Evolutionary conservation across 2,113 vertebrate species (phyloP).

Genomic region (Zosterops lateralis): DNA sequence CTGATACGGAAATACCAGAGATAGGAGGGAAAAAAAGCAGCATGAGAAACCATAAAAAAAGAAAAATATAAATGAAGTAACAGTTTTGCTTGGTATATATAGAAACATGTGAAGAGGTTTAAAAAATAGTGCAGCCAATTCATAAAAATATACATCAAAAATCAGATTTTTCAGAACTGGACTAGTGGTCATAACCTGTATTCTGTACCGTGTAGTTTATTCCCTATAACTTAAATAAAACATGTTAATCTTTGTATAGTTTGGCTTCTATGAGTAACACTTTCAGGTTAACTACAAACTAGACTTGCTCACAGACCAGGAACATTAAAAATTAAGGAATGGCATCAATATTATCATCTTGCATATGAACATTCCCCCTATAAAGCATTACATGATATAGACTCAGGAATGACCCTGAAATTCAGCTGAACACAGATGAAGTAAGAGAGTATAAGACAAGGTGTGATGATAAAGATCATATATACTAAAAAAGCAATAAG

Average conservation of each 20-base stretch:
- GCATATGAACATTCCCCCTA: not conserved
- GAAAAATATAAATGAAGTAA: not conserved
- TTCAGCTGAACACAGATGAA: not conserved
- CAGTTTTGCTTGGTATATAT: not conserved
- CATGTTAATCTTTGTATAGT: not conserved
- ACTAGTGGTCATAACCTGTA: not conserved
- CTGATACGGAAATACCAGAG: not conserved
- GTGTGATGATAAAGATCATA: not conserved
- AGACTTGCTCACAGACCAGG: not conserved
- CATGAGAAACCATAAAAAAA: not conserved
- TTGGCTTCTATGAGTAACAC: not conserved
- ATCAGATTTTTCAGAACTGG: not conserved
- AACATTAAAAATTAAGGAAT: not conserved
- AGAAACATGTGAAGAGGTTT: not conserved
- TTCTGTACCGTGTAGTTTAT: not conserved
- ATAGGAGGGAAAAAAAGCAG: accelerated
- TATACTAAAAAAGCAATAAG: not conserved
- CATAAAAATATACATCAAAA: not conserved
- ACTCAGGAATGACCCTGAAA: not conserved
- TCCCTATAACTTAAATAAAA: not conserved
- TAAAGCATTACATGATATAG: not conserved
- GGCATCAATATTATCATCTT: not conserved
- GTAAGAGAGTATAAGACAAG: not conserved
- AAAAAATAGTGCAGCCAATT: not conserved
- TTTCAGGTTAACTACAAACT: not conserved